phyloP scores from a whole-genome alignment of 2,113 vertebrate genomes.

The Butorides virescens region DNA sequence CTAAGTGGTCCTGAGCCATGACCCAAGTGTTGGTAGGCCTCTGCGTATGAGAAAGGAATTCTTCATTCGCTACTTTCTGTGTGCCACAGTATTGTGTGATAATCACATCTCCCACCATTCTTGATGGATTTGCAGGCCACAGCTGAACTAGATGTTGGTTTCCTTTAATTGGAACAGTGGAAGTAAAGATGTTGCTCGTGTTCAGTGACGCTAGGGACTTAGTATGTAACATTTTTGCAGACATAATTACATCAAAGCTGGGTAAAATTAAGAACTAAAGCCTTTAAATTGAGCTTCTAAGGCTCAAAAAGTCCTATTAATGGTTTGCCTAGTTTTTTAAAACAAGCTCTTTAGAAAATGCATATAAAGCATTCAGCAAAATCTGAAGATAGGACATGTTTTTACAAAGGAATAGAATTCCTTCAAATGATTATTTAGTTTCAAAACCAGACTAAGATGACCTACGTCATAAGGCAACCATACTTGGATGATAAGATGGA shows the following conservation, averaged over 20 bases:
- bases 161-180: background rate
- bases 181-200: background rate
- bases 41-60: background rate
- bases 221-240: background rate
- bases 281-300: background rate
- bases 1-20: background rate
- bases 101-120: background rate
- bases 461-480: background rate
- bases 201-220: background rate
- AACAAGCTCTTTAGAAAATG: background rate
- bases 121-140: background rate
- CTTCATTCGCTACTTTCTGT: background rate
- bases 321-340: background rate
- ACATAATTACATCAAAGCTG: background rate
- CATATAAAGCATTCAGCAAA: background rate
- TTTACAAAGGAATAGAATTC: background rate
- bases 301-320: background rate
- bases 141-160: background rate
- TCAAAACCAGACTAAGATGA: background rate
- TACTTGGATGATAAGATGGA: background rate
- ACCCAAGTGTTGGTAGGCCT: background rate
- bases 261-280: background rate
- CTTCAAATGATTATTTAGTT: background rate
- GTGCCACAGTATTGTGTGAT: background rate
- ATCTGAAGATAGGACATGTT: background rate